These are phyloP conservation scores for Oncorhynchus kisutch DNA, from an alignment of 2,113 vertebrate genomes.

Conservation along the genomic window DNA sequence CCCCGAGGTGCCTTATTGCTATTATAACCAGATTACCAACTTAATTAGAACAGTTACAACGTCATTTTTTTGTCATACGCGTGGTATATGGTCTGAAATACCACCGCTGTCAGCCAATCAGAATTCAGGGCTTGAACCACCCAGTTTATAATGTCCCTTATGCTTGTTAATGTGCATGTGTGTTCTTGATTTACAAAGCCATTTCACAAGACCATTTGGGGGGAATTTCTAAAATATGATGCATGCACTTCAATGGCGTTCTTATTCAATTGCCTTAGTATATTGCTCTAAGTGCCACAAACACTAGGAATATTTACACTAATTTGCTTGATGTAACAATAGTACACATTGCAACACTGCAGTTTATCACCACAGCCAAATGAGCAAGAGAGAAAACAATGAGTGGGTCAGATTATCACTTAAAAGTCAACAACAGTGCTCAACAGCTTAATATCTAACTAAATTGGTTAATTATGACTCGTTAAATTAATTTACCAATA, in stretches of 20 bases:
- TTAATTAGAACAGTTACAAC: no score
- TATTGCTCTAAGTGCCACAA: slow-evolving; percentile 37
- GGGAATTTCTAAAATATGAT: not conserved
- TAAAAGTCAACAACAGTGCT: slow-evolving; percentile 76
- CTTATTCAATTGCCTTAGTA: slow-evolving; percentile 26
- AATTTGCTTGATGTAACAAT: slow-evolving; percentile 61
- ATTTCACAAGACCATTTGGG: no score
- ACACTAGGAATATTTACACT: slow-evolving; percentile 48
- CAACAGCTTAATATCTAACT: slow-evolving; percentile 80
- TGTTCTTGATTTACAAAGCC: no score
- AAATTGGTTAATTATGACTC: slow-evolving; percentile 81
- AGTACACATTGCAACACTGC: slow-evolving; percentile 68
- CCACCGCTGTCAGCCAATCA: no score
- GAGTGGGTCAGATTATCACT: slow-evolving; percentile 76
- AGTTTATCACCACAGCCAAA: slow-evolving; percentile 72
- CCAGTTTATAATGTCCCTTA: no score
- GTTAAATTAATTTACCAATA: slow-evolving; percentile 78
- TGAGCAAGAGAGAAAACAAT: slow-evolving; percentile 70
- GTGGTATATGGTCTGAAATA: no score
- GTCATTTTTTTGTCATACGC: no score
- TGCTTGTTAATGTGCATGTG: no score
- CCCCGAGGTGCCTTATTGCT: no score
- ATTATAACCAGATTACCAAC: no score
- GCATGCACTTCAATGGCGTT: not conserved
- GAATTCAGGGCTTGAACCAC: no score